Percentiles rank a stretch among this genome's conserved stretches.
Evolutionary conservation across 2,888 invertebrate genomes (phyloP).

Genomic region (Limulus polyphemus): DNA sequence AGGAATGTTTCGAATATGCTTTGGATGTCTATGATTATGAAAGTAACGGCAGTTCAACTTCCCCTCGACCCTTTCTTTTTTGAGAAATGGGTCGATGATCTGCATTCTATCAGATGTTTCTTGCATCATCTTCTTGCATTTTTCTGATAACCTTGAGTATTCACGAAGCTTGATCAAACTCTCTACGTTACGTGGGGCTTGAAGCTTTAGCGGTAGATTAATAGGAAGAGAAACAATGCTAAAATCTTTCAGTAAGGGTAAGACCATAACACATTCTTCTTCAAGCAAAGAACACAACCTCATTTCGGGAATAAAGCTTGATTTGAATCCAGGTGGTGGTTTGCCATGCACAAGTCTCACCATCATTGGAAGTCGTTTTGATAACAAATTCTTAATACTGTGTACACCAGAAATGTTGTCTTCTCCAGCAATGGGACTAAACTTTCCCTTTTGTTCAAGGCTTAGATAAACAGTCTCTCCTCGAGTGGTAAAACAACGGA

Average conservation of each 20-base stretch:
- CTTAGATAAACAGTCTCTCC: constrained; percentile 71
- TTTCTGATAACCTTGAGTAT: constrained; percentile 23
- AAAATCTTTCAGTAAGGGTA: constrained; percentile 66
- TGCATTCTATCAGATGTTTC: constrained; percentile 26
- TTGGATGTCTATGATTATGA: not conserved
- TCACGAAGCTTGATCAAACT: constrained; percentile 20
- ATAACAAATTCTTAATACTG: constrained; percentile 71
- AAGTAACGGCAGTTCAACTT: constrained; percentile 6
- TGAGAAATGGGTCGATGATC: constrained; percentile 23
- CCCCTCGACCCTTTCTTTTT: constrained; percentile 17
- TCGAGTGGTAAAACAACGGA: constrained; percentile 72
- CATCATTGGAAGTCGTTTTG: constrained; percentile 80
- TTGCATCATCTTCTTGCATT: constrained; percentile 19
- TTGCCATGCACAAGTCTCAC: constrained; percentile 86
- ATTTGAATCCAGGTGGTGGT: constrained; percentile 50
- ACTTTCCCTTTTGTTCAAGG: constrained; percentile 75
- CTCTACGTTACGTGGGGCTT: constrained; percentile 54
- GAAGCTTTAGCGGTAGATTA: constrained; percentile 70
- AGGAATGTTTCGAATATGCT: constrained; percentile 7
- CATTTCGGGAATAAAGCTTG: constrained; percentile 62
- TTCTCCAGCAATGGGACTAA: constrained; percentile 81
- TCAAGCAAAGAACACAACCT: constrained; percentile 61
- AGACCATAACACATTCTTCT: constrained; percentile 57
- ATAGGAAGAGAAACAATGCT: constrained; percentile 61
- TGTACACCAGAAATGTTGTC: constrained; percentile 92